Base-by-base conservation (phyloP, 2,113 vertebrate species). In the Pontoporia blainvillei region DNA sequence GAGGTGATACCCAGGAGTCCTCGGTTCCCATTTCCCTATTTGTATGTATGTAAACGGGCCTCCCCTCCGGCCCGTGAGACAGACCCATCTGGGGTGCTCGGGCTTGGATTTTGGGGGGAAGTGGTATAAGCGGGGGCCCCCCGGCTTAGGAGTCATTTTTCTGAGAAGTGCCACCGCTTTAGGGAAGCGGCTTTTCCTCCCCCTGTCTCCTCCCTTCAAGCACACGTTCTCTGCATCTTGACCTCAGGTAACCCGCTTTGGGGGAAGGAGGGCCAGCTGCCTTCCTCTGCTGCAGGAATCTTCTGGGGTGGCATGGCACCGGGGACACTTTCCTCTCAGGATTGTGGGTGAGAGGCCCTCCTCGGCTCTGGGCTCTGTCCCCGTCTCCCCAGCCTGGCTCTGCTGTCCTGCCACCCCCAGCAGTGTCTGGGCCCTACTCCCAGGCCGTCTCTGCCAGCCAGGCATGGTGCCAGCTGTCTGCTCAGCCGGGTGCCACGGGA, bases 161-260 rank as follows among this genome's bases (percentile, higher is more conserved):
- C 98, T 97, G 98, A 98, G 98, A 98, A 97, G 93, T 97, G 61
- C 96, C 96, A 84, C 1, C 64, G 96, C 91, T 98, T 97, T 96
- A 92, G 97, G 97, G 97, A 97, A 97, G 92, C 97, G 14, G 95
- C 93, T 94, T 97, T 81, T 97, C 84, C 88, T 95, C 94, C 91
- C 62, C 59, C 64, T 8, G 54, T 61, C 81, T 10, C 44, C 69
- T 21, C 78, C 73, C 79, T 59, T 36, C 54, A 21, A 54, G 85
- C 71, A 25, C 88, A 81, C 18, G 3, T 75, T 92, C 83, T 89
- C 59, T 91, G 94, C 34, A 73, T 96, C 88, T 52, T 97, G 97
- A 97, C 97, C 98, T 98, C 95, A 96, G 98, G 97, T 98, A 97
- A 97, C 98, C 98, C 8, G 44, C 91, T 34, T 44, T 94, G 76